Evolutionary conservation across 2,888 invertebrate genomes (phyloP), one percentile per base, ranked within the genome.

Genomic region (Caenorhabditis sp.): DNA sequence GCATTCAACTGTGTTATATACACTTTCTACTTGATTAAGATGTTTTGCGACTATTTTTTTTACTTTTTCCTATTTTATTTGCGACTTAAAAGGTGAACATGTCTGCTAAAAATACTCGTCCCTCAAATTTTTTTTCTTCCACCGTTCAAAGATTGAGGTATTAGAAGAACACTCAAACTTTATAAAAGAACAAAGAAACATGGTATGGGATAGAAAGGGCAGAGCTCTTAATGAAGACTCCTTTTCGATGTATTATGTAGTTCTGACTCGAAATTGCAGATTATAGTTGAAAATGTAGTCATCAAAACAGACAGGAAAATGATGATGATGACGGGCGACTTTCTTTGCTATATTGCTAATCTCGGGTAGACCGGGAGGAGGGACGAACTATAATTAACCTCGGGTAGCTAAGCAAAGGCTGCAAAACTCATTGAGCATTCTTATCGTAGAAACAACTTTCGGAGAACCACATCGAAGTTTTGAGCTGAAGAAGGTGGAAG

Each of bases 21-120:
- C 77, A 77, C 77, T 77, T 77, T 77, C 69, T 69, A 77, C 77
- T 69, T 54, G 61, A 69, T 77, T 77, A 77, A 38, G 47, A 41
- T 69, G 38, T 38, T 76, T 73, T 68, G 58, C 16, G 12, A 63
- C 44, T 44, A 49, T 49, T 76, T 68, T 61, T 19, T 44, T 75
- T 63, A n/a, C 47, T 44, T 44, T 54, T 16, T 12, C 26, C 8
- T 41, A n/a, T 19, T 28, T 64, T 14, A 28, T 63, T 38, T 0
- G 16, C n/a, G n/a, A n/a, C 5, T 7, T 12, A 24, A 64, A 47
- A 73, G 22, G 14, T 10, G 19, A 44, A 38, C 41, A 38, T 35
- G 14, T 22, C 0, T 2, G 6, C 4, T n/a, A 22, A 38, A 61
- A 38, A 2, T 28, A 28, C 2, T 5, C 16, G 38, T 35, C 49